Evolutionary conservation across 2,797 vertebrate genomes (phyloP).

Genomic region (Enteromius viviparus): DNA sequence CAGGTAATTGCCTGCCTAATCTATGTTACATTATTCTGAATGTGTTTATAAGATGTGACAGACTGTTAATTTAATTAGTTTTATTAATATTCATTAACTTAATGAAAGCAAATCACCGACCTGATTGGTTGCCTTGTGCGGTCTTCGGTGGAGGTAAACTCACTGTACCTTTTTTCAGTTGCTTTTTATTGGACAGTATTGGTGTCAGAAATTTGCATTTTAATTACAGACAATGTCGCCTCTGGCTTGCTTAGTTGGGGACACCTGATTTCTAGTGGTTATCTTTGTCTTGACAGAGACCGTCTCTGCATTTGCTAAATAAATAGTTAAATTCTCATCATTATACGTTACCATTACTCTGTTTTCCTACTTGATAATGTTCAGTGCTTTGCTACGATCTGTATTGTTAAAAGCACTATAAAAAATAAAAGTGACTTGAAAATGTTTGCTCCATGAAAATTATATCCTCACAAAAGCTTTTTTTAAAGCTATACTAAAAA

Average conservation of each 20-base stretch:
- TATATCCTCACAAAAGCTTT: neutral
- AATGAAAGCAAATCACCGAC: conserved; percentile 6
- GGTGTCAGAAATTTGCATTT: neutral
- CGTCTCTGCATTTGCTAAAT: too few species aligned
- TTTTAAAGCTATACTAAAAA: neutral
- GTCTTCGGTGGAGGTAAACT: neutral
- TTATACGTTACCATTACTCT: too few species aligned
- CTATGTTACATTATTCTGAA: conserved; percentile 43
- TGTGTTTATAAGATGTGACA: conserved; percentile 39
- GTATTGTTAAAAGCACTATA: too few species aligned
- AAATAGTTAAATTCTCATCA: too few species aligned
- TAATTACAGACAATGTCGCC: too few species aligned
- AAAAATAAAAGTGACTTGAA: too few species aligned
- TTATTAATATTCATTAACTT: conserved; percentile 31
- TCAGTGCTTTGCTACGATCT: too few species aligned
- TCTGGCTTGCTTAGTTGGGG: too few species aligned
- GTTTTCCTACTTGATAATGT: too few species aligned
- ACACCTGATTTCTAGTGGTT: too few species aligned
- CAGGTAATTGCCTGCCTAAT: conserved; percentile 54
- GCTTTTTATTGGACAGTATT: neutral
- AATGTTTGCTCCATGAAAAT: neutral
- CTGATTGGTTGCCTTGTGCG: conserved; percentile 3
- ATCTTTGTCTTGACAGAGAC: too few species aligned
- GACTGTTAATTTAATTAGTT: conserved; percentile 36
- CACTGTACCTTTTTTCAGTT: neutral